Evolutionary conservation across 2,888 invertebrate genomes (phyloP).

Genomic region (Acronicta alni): DNA sequence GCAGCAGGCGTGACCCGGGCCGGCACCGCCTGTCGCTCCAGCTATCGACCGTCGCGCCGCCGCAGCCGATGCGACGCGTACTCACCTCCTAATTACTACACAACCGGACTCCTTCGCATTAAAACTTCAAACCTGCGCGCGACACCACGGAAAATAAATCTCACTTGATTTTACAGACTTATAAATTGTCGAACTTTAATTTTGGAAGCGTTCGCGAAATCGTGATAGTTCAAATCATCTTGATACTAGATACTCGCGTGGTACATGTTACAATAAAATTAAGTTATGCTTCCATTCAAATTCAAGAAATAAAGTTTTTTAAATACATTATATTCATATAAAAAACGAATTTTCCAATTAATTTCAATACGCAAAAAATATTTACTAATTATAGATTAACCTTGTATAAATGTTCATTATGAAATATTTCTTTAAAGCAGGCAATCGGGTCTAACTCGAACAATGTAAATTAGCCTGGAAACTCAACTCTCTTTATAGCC

Average conservation of each 20-base stretch:
- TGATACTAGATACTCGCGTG: background rate
- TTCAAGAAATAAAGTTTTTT: no score
- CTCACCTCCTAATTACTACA: conserved; percentile 79
- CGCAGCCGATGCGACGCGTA: conserved; percentile 79
- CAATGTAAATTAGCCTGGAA: conserved; percentile 8
- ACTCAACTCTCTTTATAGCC: conserved; percentile 2
- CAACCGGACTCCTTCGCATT: conserved; percentile 71
- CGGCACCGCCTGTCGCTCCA: conserved; percentile 82
- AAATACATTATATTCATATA: no score
- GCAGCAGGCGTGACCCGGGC: conserved; percentile 80
- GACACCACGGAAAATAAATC: conserved; percentile 66
- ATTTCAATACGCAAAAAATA: no score
- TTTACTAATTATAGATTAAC: no score
- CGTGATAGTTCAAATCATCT: background rate
- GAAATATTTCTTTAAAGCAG: background rate
- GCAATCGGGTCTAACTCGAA: background rate
- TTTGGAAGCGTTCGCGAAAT: conserved; percentile 1
- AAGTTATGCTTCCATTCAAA: no score
- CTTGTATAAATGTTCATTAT: no score
- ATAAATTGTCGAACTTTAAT: conserved; percentile 27
- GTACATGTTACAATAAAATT: no score
- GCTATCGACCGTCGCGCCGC: conserved; percentile 83
- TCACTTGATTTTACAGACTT: conserved; percentile 46
- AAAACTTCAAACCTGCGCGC: conserved; percentile 75
- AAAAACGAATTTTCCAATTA: no score